phyloP scores from a whole-genome alignment of 2,888 invertebrate genomes.

The Himalopsyche japonica region DNA sequence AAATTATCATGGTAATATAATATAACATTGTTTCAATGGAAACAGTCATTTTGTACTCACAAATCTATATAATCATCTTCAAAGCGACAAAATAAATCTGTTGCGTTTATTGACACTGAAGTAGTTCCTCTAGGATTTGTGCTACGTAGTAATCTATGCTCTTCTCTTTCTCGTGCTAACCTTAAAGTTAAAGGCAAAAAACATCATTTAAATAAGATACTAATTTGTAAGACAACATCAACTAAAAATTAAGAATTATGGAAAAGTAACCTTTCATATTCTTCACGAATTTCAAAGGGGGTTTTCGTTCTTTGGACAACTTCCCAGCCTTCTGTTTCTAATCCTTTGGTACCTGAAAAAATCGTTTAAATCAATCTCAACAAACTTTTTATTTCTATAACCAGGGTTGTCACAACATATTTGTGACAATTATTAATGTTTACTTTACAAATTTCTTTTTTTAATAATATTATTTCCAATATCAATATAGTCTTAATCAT shows the following conservation, averaged over 20 bases:
- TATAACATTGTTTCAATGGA: not conserved
- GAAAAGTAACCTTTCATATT: slow-evolving; percentile 77
- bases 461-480: too few species aligned
- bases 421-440: too few species aligned
- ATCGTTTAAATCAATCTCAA: not conserved
- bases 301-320: slow-evolving; percentile 89
- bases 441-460: too few species aligned
- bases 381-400: too few species aligned
- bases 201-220: not conserved
- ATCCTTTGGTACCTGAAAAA: slow-evolving; percentile 77
- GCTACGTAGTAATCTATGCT: slow-evolving; percentile 82
- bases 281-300: slow-evolving; percentile 93
- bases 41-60: not conserved
- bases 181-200: slow-evolving; percentile 43
- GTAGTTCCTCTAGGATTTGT: slow-evolving; percentile 92
- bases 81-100: slow-evolving; percentile 84
- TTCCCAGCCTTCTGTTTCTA: slow-evolving; percentile 96
- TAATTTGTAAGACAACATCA: not conserved
- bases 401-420: too few species aligned
- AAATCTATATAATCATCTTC: slow-evolving; percentile 50
- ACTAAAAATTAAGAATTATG: not conserved
- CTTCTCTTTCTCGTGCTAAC: slow-evolving; percentile 80
- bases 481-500: too few species aligned
- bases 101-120: slow-evolving; percentile 87
- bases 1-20: too few species aligned